These are phyloP conservation scores for Tachyglossus aculeatus DNA, from an alignment of 2,797 vertebrate genomes.

Conservation along the genomic window DNA sequence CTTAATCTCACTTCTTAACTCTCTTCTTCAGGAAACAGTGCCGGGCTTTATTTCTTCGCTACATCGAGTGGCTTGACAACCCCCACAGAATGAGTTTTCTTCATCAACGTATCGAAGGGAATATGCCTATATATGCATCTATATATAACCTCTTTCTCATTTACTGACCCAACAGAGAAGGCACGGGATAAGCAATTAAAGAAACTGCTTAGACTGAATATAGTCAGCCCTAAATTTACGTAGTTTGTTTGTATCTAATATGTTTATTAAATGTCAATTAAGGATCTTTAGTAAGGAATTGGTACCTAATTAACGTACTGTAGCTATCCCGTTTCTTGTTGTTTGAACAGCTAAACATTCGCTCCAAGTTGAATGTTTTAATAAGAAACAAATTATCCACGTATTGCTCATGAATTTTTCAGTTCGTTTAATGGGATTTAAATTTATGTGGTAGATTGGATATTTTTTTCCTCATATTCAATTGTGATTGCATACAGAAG, in stretches of 20 bases:
- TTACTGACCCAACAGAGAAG: conserved; percentile 63
- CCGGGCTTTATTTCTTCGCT: no score
- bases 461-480: conserved; percentile 61
- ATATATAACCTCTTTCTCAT: conserved; percentile 64
- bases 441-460: conserved; percentile 65
- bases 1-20: no score
- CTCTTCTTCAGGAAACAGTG: no score
- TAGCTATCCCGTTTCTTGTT: conserved; percentile 69
- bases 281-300: conserved; percentile 69
- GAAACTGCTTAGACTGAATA: conserved; percentile 66
- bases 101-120: no score
- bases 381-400: conserved; percentile 75
- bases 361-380: conserved; percentile 76
- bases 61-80: no score
- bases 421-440: conserved; percentile 65
- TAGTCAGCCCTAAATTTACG: conserved; percentile 68
- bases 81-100: no score
- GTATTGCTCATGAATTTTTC: conserved; percentile 68
- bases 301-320: conserved; percentile 71
- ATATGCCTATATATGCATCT: conserved; percentile 47
- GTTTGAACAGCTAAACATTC: conserved; percentile 72
- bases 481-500: conserved; percentile 48
- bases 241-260: conserved; percentile 70
- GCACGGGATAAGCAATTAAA: conserved; percentile 60
- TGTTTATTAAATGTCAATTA: conserved; percentile 72